Evolutionary conservation across 1,140 invertebrate species (phyloP).

Genomic region (Macrosteles quadrilineatus): DNA sequence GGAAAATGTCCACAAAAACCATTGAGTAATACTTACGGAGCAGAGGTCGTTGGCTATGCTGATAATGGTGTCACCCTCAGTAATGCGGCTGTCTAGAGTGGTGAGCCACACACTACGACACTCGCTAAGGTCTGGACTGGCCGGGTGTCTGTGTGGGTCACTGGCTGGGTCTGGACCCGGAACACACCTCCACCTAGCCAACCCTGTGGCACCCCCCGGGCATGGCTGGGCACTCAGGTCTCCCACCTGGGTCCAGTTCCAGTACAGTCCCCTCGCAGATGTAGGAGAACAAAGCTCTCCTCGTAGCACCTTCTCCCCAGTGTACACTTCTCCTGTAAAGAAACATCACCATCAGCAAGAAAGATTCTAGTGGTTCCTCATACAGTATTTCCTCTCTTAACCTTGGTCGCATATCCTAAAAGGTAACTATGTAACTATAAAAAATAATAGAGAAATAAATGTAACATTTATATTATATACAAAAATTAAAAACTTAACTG

Average conservation of each 20-base stretch:
- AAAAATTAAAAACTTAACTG: too few species aligned
- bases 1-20: too few species aligned
- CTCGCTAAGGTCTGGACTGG: conserved; percentile 83
- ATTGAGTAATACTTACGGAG: conserved; percentile 62
- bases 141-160: conserved; percentile 65
- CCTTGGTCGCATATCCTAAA: too few species aligned
- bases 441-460: too few species aligned
- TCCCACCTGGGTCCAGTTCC: conserved; percentile 84
- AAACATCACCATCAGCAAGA: too few species aligned
- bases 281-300: conserved; percentile 62
- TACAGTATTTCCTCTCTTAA: too few species aligned
- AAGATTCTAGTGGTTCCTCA: too few species aligned
- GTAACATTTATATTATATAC: too few species aligned
- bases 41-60: conserved; percentile 80
- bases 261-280: conserved; percentile 74
- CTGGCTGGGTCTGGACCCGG: conserved; percentile 45
- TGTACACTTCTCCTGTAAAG: conserved; percentile 34
- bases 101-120: conserved; percentile 90
- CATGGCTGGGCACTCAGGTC: conserved; percentile 76
- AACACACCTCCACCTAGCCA: conserved; percentile 77
- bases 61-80: conserved; percentile 73
- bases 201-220: conserved; percentile 83
- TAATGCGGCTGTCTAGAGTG: conserved; percentile 74
- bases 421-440: too few species aligned
- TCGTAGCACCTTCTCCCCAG: conserved; percentile 1